These are phyloP conservation scores for Catharus bicknelli DNA, from an alignment of 2,113 vertebrate species.

Conservation along the genomic window DNA sequence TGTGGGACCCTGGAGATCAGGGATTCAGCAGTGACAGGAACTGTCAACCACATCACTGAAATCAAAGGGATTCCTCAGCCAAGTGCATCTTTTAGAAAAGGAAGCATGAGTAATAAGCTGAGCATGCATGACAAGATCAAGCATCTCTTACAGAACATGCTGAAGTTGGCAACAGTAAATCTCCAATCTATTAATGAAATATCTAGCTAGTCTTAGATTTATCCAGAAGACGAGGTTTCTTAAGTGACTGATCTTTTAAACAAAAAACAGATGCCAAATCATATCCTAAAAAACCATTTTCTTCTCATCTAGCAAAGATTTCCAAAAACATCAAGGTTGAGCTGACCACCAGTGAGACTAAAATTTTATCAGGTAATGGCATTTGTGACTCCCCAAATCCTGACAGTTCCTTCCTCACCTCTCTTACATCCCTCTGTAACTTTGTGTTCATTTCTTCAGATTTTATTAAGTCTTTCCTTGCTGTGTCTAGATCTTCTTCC, in stretches of 20 bases:
- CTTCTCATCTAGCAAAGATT: background rate
- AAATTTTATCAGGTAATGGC: background rate
- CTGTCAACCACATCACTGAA: background rate
- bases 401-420: constrained; percentile 74
- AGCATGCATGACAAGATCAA: background rate
- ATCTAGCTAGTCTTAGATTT: background rate
- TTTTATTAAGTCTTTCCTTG: constrained; percentile 93
- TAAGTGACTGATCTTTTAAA: background rate
- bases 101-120: background rate
- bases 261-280: background rate
- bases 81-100: background rate
- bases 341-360: background rate
- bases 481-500: constrained; percentile 95
- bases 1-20: background rate
- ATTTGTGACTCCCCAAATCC: background rate
- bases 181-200: background rate
- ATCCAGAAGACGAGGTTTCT: background rate
- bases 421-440: constrained; percentile 91
- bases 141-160: background rate
- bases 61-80: background rate
- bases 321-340: background rate
- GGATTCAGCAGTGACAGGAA: background rate
- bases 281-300: background rate
- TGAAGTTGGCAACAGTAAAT: background rate
- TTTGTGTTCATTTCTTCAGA: constrained; percentile 92